Base-by-base conservation (phyloP, 2,113 vertebrate genomes). In the Vulpes vulpes region DNA sequence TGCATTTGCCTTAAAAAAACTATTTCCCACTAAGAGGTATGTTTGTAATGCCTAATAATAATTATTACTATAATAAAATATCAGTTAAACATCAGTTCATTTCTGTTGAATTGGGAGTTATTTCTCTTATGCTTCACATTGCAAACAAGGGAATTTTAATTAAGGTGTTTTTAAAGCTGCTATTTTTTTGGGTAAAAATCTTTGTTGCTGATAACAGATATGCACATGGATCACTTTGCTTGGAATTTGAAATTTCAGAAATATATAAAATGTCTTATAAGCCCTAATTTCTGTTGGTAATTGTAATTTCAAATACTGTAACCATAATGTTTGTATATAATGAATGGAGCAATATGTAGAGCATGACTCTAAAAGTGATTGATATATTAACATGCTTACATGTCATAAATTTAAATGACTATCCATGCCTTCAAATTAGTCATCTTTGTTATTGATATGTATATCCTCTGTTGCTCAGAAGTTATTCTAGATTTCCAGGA, bases 161-260 rank as follows among this genome's bases (percentile, higher is more conserved):
- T 71, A 82, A 81, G 20, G 10, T 88, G 4, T 53, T 60, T 91
- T 95, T 60, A 95, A 91, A 23, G 11, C 43, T 83, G 3, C 3
- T 92, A 0, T 67, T 86, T 95, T 93, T 16, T 93, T 92, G 80
- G 49, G 80, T 84, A 32, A 83, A 92, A 81, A 79, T 81, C 84
- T 96, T 95, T 95, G 19, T 92, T 88, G 51, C 23, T 85, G 11
- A 91, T 51, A 64, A 71, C 3, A 55, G 38, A 8, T 49, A 59
- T 85, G 17, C 16, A 23, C 35, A 25, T 85, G 3, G 17, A 60
- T 95, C n/a, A 80, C 53, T 92, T 91, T 65, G 14, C 43, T 95
- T 94, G n/a, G 80, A 86, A 86, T 94, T 69, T 91, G 59, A 84
- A 62, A 38, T 96, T 76, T 65, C 9, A 84, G 57, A 87, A 95